Percentiles rank a stretch among this genome's conserved stretches.
These are phyloP conservation scores for Elgonia sp. DNA, from an alignment of 2,888 invertebrate species.

Conservation along the genomic window DNA sequence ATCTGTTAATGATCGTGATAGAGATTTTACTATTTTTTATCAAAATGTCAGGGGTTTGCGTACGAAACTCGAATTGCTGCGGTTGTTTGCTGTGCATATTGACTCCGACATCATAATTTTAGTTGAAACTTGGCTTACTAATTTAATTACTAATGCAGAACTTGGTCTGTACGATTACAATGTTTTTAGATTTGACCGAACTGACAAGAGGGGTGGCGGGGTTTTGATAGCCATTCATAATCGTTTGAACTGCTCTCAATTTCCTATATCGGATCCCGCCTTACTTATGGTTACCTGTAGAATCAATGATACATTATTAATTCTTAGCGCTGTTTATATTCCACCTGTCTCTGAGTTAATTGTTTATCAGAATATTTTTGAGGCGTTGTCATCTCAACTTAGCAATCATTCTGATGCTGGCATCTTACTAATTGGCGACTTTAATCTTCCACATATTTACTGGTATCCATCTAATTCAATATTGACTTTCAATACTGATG, in stretches of 20 bases:
- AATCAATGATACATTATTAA: not conserved
- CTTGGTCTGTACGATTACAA: not conserved
- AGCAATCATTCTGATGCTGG: not conserved
- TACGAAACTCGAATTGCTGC: not conserved
- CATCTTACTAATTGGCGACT: not conserved
- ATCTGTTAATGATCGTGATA: too few species aligned
- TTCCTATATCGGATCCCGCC: not conserved
- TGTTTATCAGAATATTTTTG: not conserved
- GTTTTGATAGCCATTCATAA: constrained; percentile 15
- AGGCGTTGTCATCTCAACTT: not conserved
- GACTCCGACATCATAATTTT: constrained; percentile 13
- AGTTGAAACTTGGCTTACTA: constrained; percentile 19
- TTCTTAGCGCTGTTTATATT: constrained; percentile 41
- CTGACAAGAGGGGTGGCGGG: not conserved
- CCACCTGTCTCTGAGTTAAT: too few species aligned
- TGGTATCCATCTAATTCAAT: too few species aligned
- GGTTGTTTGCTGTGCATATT: not conserved
- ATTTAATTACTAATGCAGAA: not conserved
- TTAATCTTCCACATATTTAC: too few species aligned
- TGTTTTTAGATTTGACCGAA: not conserved
- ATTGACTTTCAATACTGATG: not conserved
- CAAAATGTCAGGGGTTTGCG: constrained; percentile 24
- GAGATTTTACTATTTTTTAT: not conserved
- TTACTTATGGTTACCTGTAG: not conserved
- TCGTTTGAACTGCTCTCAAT: not conserved